Evolutionary conservation across 2,113 vertebrate genomes (phyloP).

Genomic region (Lampris megalopsis): DNA sequence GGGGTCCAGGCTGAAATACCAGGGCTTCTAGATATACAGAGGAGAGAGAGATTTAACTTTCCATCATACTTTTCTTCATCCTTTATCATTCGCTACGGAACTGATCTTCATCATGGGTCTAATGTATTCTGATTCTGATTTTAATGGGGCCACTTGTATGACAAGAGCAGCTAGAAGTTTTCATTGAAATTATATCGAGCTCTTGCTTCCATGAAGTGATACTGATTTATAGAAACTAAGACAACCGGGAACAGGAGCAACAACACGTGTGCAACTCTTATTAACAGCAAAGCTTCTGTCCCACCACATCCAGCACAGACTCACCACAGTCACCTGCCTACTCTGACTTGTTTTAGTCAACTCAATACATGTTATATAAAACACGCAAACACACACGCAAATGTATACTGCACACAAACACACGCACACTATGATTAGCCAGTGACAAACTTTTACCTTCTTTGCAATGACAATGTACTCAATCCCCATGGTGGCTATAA

Average conservation of each 20-base stretch:
- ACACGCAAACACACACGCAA: not conserved
- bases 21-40: slow-evolving; percentile 67
- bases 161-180: too few species aligned
- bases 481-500: slow-evolving; percentile 84
- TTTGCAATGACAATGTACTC: slow-evolving; percentile 75
- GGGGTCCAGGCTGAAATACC: slow-evolving; percentile 85
- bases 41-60: slow-evolving; percentile 7
- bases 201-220: too few species aligned
- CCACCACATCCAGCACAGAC: too few species aligned
- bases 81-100: not conserved
- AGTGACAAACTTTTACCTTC: slow-evolving; percentile 54
- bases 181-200: too few species aligned
- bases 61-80: not conserved
- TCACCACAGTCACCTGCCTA: too few species aligned
- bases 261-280: too few species aligned
- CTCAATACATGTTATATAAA: not conserved
- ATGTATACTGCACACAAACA: not conserved
- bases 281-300: too few species aligned
- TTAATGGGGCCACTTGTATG: too few species aligned
- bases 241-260: too few species aligned
- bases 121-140: not conserved
- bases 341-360: too few species aligned
- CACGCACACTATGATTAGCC: slow-evolving; percentile 18
- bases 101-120: too few species aligned
- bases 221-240: too few species aligned